These are phyloP conservation scores for Aphaenogaster ashmeadi DNA, from an alignment of 1,140 invertebrate species.

Conservation along the genomic window DNA sequence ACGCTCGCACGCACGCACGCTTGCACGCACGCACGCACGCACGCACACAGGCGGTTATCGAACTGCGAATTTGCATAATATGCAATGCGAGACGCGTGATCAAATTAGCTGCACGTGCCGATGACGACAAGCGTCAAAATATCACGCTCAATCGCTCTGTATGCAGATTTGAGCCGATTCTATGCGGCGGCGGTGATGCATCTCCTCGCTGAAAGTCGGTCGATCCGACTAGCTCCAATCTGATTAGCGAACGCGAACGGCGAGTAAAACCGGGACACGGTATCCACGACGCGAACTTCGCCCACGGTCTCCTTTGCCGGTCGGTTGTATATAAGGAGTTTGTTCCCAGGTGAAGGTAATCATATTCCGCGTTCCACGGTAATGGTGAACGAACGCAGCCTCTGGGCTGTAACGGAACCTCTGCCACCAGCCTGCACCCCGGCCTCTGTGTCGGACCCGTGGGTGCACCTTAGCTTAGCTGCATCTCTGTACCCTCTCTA, in stretches of 20 bases:
- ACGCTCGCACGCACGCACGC: neutral
- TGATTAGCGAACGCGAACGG: slow-evolving; percentile 60
- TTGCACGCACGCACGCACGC: neutral
- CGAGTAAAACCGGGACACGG: slow-evolving; percentile 70
- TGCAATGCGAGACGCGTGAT: slow-evolving; percentile 42
- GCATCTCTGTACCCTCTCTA: slow-evolving; percentile 55
- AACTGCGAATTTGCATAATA: slow-evolving; percentile 66
- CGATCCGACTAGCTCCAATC: slow-evolving; percentile 53
- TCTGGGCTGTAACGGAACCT: slow-evolving; percentile 83
- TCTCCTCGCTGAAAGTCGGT: slow-evolving; percentile 45
- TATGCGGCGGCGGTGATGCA: slow-evolving; percentile 4
- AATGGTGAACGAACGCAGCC: slow-evolving; percentile 83
- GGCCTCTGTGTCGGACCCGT: slow-evolving; percentile 72
- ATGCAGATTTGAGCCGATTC: slow-evolving; percentile 41
- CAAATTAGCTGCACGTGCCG: slow-evolving; percentile 52
- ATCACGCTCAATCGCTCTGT: slow-evolving; percentile 33
- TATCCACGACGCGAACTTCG: slow-evolving; percentile 69
- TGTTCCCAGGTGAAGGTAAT: slow-evolving; percentile 83
- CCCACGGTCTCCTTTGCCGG: slow-evolving; percentile 68
- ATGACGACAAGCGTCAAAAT: slow-evolving; percentile 25
- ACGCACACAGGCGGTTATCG: slow-evolving; percentile 35
- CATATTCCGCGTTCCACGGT: slow-evolving; percentile 86
- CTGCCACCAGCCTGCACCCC: slow-evolving; percentile 77
- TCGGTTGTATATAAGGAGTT: slow-evolving; percentile 54
- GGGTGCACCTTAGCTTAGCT: slow-evolving; percentile 67